Conservation (phyloP, 1,140 invertebrate genomes). For the Coenobita brevimanus region DNA sequence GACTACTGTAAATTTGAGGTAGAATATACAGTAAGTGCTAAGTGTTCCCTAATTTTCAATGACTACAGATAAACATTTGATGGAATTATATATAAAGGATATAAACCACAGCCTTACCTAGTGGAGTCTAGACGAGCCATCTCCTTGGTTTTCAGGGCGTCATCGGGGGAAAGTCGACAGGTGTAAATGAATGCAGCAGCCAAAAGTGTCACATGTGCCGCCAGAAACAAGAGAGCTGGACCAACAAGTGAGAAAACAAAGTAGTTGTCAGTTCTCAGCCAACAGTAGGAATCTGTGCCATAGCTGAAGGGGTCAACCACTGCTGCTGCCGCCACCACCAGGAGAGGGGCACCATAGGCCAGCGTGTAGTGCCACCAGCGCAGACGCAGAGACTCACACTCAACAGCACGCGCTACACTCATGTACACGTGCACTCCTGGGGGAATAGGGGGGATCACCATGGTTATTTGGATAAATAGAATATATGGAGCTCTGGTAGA, state of each 20-base stretch:
- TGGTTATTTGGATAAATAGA: no score
- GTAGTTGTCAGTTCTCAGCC: slow-evolving; percentile 89
- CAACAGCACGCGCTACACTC: slow-evolving; percentile 95
- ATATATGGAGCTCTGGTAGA: no score
- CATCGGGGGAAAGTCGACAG: slow-evolving; percentile 82
- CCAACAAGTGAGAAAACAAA: slow-evolving; percentile 96
- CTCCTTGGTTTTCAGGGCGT: slow-evolving; percentile 86
- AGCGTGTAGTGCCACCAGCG: slow-evolving; percentile 86
- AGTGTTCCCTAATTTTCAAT: no score
- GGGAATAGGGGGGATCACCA: slow-evolving; percentile 68
- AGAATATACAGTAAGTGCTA: no score
- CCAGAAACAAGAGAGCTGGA: slow-evolving; percentile 86
- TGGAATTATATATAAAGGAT: no score
- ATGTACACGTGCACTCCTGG: slow-evolving; percentile 94
- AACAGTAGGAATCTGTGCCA: slow-evolving; percentile 89
- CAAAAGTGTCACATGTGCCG: slow-evolving; percentile 76
- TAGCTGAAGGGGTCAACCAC: slow-evolving; percentile 88
- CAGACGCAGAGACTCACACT: slow-evolving; percentile 88
- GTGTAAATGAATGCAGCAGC: slow-evolving; percentile 67
- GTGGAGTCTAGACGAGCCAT: slow-evolving; percentile 85
- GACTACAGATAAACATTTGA: no score
- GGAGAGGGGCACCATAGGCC: slow-evolving; percentile 85
- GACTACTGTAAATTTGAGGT: no score
- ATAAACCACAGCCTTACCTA: slow-evolving; percentile 78
- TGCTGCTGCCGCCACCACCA: slow-evolving; percentile 86